Evolutionary conservation across 2,113 vertebrate species (phyloP).

Genomic region (Eulacestoma nigropectus): DNA sequence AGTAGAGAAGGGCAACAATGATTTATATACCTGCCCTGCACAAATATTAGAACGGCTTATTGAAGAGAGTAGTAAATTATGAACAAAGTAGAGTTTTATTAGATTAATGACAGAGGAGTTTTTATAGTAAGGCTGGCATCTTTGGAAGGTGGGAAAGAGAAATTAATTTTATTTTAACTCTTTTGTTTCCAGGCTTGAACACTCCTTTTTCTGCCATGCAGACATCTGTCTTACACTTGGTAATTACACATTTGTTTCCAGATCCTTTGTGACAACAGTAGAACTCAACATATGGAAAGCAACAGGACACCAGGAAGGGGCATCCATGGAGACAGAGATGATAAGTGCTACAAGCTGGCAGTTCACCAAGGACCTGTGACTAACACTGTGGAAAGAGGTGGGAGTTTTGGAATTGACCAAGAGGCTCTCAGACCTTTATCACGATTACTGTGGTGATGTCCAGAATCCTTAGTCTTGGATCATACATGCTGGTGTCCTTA

Average conservation of each 20-base stretch:
- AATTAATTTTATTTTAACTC: background rate
- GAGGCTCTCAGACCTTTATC: background rate
- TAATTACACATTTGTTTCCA: background rate
- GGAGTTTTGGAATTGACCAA: background rate
- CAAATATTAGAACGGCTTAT: conserved; percentile 40
- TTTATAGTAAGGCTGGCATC: background rate
- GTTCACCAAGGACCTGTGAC: background rate
- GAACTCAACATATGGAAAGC: background rate
- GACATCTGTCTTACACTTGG: background rate
- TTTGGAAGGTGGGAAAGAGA: background rate
- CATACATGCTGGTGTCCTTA: background rate
- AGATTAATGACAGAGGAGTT: conserved; percentile 2
- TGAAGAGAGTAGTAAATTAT: conserved; percentile 32
- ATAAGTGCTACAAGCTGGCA: background rate
- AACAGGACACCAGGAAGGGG: background rate
- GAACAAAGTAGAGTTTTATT: conserved; percentile 33
- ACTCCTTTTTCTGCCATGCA: background rate
- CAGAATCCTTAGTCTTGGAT: background rate
- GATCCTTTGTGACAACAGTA: background rate
- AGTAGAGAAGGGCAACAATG: conserved; percentile 3
- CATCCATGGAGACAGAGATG: background rate
- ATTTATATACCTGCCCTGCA: conserved; percentile 34
- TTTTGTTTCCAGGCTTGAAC: background rate
- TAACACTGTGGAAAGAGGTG: background rate
- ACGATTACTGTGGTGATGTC: background rate